Base-by-base conservation (phyloP, 2,113 vertebrate genomes). In the Cricetomys ansorgei region DNA sequence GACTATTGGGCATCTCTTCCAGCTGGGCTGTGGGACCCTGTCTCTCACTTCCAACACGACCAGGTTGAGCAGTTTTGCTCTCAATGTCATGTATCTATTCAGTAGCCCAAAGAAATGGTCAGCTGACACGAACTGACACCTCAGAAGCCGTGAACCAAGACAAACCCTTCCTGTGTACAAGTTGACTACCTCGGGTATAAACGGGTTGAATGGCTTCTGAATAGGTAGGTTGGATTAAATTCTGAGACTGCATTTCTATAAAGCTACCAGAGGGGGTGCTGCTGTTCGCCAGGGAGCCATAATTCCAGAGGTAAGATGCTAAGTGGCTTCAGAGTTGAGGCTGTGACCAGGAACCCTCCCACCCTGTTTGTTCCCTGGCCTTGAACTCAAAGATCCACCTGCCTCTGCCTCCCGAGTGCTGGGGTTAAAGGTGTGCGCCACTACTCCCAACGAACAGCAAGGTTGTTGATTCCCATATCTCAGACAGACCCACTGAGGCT, bases 121-220 rank as follows among this genome's bases (percentile, higher is more conserved):
- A 69, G 45, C 5, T 27, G 31, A 59, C 40, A 48, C 1, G n/a
- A 40, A 48, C 37, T 50, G 59, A 25, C n/a, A 8, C 7, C 15
- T 88, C n/a, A 19, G n/a, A n/a, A n/a, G n/a, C n/a, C n/a, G n/a
- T n/a, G n/a, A n/a, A n/a, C n/a, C n/a, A n/a, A n/a, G n/a, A 59
- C 19, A 29, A 69, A 21, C 50, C 17, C 15, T 53, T 34, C 76
- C 45, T 53, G 31, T 40, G 31, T 8, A 16, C 34, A 62, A 34
- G 15, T 23, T 34, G 43, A 31, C 37, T 4, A 17, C 8, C 40
- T 13, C 43, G 64, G 53, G 50, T 21, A 70, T 57, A n/a, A n/a
- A n/a, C n/a, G n/a, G n/a, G n/a, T n/a, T n/a, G n/a, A n/a, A n/a
- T 43, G 55, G 70, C 84, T 37, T 96, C 75, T 57, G 45, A 45